Base-by-base conservation (phyloP, 1,140 invertebrate genomes). In the Ceratoteleas bidentatus region DNA sequence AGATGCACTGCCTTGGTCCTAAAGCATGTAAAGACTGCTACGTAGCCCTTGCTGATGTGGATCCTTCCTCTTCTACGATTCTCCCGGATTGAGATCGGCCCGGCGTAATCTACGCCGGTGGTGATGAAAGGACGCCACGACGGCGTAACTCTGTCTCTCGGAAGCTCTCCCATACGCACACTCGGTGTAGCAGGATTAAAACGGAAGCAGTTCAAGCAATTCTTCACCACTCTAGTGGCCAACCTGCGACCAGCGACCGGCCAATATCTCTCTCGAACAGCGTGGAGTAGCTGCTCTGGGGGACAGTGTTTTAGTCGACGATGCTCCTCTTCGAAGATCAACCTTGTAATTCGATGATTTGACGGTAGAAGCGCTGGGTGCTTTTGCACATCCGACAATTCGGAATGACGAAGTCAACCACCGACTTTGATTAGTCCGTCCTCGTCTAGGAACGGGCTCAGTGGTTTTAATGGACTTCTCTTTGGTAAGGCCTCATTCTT, bases 401-500 rank as follows among this genome's bases (percentile, higher is more conserved):
- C 38, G 0, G 91, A 77, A 33, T 86, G 62, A 15, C 72, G 14
- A 7, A 92, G 61, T 13, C 91, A 52, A 7, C 92, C 90, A 10
- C 89, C 90, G 11, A 92, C 90, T 64, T 88, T 78, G 11, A 92
- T 62, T 0, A 92, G 6, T 36, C 85, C 85, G n/a, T 83, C 69
- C 5, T 81, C 14, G 57, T 91, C 89, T 8, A 91, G 10, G 74
- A 90, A 90, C 2, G 87, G 88, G 56, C 65, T 84, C n/a, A 90
- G 33, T 64, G 57, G 11, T 7, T 33, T 47, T 11, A 49, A 5
- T 13, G 16, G 15, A 36, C 13, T 8, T 52, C 11, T 13, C 47
- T 52, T 50, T 0, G 14, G 16, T 11, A 64, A 15, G 2, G 38
- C 34, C 45, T 33, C 50, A 1, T 14, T 50, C 33, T 11, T 56